Evolutionary conservation across 2,113 vertebrate species (phyloP), one percentile per base, ranked within the genome.

Genomic region (Suricata suricatta): DNA sequence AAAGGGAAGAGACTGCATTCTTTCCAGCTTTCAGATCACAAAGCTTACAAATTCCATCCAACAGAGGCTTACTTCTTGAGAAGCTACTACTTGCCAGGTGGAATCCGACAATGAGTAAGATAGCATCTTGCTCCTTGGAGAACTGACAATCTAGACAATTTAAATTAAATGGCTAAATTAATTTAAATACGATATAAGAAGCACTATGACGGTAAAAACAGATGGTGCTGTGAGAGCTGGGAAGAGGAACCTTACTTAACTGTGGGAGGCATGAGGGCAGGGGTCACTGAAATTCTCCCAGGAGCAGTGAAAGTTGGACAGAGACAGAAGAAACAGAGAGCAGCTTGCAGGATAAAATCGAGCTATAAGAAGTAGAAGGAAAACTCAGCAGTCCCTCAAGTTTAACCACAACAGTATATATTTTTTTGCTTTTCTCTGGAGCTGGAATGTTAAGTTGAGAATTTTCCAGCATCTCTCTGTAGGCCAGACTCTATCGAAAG

Each of bases 131-230:
- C 77, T 98, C 98, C 98, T 98, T 96, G 98, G 97, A 98, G 97
- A 98, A 82, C 76, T 97, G 97, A 98, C 95, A 93, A 98, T 98
- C 97, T n/a, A 97, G 96, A 97, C 95, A 96, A 92, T 97, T 97
- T 95, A 96, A 98, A 97, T 98, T 95, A 95, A 97, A 98, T 98
- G 57, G 92, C 94, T 96, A 95, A 96, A 95, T 97, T 96, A 95
- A 96, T 96, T 98, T 97, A 97, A 97, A 95, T 86, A 98, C 94
- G 85, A 88, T 95, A 95, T 47, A 96, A 92, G 92, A 52, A 92
- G 84, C 44, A 66, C 74, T 77, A 83, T 29, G 97, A 95, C 92
- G 84, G 80, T 47, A 31, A 96, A 96, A 96, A 93, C 95, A 96
- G 97, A 98, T 87, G 90, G 95, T 81, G 17, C 63, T 35, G 33